phyloP scores from a whole-genome alignment of 2,797 vertebrate genomes.

The Squalus acanthias region DNA sequence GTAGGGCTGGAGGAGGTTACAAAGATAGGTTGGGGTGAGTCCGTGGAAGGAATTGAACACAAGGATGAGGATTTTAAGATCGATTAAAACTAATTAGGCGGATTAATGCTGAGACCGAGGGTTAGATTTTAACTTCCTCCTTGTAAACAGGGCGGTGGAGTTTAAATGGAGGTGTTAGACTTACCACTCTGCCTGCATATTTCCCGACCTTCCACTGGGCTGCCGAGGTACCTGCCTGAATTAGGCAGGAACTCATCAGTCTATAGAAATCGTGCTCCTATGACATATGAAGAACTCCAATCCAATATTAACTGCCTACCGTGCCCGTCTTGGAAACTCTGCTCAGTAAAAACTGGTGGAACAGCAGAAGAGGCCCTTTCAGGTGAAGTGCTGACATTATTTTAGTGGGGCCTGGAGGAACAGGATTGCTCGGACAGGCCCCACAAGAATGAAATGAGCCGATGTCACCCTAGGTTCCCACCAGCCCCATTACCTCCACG shows the following conservation, averaged over 20 bases:
- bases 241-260: background rate
- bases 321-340: background rate
- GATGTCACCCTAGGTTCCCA: too few relatives aligned
- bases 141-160: background rate
- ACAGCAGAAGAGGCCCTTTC: too few relatives aligned
- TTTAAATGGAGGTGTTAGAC: background rate
- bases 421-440: too few relatives aligned
- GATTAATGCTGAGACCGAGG: background rate
- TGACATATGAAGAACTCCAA: background rate
- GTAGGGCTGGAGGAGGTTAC: background rate
- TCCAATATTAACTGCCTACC: background rate
- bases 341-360: background rate
- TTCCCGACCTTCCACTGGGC: background rate
- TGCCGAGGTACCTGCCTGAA: background rate
- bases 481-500: too few relatives aligned
- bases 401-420: too few relatives aligned
- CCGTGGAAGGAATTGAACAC: background rate
- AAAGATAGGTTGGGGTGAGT: background rate
- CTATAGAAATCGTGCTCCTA: background rate
- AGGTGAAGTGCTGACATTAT: too few relatives aligned
- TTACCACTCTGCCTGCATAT: background rate
- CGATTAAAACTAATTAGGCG: background rate
- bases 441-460: too few relatives aligned
- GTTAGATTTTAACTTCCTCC: background rate
- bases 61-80: background rate